Base-by-base conservation (phyloP, 2,888 invertebrate genomes). In the Noctua janthina region DNA sequence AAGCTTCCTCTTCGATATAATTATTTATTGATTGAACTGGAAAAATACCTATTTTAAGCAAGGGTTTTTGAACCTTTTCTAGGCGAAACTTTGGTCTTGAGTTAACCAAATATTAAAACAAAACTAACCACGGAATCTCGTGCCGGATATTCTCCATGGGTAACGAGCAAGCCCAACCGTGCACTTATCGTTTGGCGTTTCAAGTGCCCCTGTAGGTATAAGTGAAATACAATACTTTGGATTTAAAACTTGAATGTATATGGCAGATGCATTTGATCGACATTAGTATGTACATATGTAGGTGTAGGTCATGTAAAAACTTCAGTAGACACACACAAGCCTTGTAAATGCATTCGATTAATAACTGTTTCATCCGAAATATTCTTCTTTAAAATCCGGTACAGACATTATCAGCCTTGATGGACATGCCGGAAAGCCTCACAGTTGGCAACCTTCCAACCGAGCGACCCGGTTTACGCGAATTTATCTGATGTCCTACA, bases 401-500 rank as follows among this genome's bases (percentile, higher is more conserved):
- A 29, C 59, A 51, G 54, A 59, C 54, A 86, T 79, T 86, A 74
- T 82, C 46, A 62, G 72, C 64, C 67, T 35, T 59, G 49, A 56
- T 69, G 76, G 29, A 56, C 74, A 51, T 49, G 39, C 54, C 74
- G 69, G 79, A 85, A 80, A 72, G 29, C 49, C 39, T 68, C 39
- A 29, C 13, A 13, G 35, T 76, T 83, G 85, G 85, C 86, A 74
- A 15, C 59, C 59, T 1, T 66, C 86, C 85, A 80, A 59, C 43
- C 56, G 17, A 7, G 20, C 20, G 71, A 68, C 77, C 74, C 29
- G 29, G 66, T 69, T 59, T 11, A 51, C 62, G 3, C 0, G 20
- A 77, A 71, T 81, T 69, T 76, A 78, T 85, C 71, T 81, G 64
- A 74, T 85, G 67, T n/a, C 49, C 76, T 29, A 69, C 76, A 81